phyloP scores from a whole-genome alignment of 2,797 vertebrate species.

The Hydrocynus forskahlii region DNA sequence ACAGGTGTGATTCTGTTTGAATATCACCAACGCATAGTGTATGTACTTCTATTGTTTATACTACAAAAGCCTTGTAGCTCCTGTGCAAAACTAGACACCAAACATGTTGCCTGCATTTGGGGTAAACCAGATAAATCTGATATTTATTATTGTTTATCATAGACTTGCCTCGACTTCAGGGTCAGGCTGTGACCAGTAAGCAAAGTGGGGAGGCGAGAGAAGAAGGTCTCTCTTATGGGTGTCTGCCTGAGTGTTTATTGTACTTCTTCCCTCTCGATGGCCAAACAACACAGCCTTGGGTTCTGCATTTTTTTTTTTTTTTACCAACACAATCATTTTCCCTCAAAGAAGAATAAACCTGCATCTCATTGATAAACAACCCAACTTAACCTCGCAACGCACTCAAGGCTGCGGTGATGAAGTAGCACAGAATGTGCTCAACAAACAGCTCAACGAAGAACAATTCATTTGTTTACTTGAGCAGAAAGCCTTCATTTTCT shows the following conservation, averaged over 20 bases:
- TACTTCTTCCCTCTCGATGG: neutral
- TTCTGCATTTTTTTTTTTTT: neutral
- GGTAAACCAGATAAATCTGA: no score
- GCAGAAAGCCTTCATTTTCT: neutral
- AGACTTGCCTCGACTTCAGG: neutral
- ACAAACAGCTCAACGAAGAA: neutral
- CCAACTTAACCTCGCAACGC: neutral
- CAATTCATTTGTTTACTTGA: neutral
- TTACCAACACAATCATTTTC: neutral
- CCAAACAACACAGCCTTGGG: slow-evolving; percentile 2
- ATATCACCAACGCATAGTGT: no score
- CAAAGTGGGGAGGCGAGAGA: neutral
- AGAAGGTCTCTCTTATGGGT: neutral
- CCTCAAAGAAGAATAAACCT: neutral
- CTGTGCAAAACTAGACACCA: neutral
- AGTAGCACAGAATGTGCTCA: neutral
- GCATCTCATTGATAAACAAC: neutral
- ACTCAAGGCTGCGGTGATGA: neutral
- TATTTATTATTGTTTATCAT: no score
- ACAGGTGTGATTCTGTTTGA: no score
- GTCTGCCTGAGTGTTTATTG: neutral
- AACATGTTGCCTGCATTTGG: no score
- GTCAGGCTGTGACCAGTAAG: neutral
- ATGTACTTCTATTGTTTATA: no score
- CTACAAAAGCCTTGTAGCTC: neutral